Base-by-base conservation (phyloP, 2,113 vertebrate species). In the Crocuta crocuta region DNA sequence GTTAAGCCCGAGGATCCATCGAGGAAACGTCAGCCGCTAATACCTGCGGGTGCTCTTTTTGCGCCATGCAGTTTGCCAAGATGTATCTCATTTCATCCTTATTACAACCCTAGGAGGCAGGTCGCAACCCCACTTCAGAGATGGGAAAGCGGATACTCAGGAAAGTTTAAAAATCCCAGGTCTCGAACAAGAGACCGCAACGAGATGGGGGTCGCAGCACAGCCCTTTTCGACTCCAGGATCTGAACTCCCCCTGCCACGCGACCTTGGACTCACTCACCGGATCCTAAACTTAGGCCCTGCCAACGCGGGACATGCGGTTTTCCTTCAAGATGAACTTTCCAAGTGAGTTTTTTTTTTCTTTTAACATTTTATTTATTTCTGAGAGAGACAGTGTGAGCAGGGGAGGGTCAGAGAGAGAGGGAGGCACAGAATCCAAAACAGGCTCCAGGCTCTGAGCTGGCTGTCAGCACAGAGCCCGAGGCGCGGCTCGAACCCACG, bases 261-360 rank as follows among this genome's bases (percentile, higher is more conserved):
- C 21, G 3, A 17, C 0, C 55, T 0, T 5, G 24, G 2, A 16
- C 61, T 16, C 4, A 16, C 61, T 16, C 3, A 39, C 7, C 26
- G 15, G 17, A 26, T 1, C 28, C 33, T 31, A 26, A 66, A 55
- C 2, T 24, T 19, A 86, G 0, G 55, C 26, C 28, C 5, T 76
- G 58, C 17, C 78, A 85, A 50, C 16, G 4, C 24, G 83, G 55
- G 33, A 74, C 10, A 83, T 5, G 31, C 9, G 3, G 33, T 50
- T 26, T 39, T 73, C 65, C 23, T 79, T 79, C 35, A 63, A 63
- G 39, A 66, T 50, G 26, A 50, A 35, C 33, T 94, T 92, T 70
- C 43, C 86, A 63, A 89, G n/a, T 23, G 35, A 4, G 31, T 86
- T 94, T 13, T 12, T 94, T 39, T 39, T 39, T 39, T 39, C 39